Evolutionary conservation across 1,140 invertebrate species (phyloP).

Genomic region (Alviniconcha marisindica): DNA sequence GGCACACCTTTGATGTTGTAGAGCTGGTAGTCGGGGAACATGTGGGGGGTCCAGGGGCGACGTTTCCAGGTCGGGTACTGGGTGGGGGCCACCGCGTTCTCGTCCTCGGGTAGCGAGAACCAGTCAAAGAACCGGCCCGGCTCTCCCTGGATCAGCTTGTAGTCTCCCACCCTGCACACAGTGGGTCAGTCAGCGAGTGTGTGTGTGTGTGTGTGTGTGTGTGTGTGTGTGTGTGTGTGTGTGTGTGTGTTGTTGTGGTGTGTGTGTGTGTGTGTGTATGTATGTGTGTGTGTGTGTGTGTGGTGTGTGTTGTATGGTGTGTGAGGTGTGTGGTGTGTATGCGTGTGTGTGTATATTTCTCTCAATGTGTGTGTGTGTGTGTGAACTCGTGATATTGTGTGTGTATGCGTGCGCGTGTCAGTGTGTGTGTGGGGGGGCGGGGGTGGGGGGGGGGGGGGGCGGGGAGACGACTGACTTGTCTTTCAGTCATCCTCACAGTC

Average conservation of each 20-base stretch:
- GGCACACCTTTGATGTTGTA: conserved; percentile 32
- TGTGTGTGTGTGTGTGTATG: not conserved
- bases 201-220: not conserved
- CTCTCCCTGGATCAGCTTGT: conserved; percentile 50
- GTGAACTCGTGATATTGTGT: too few species aligned
- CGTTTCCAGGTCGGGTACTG: conserved; percentile 16
- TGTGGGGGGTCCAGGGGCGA: not conserved
- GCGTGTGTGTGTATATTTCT: too few species aligned
- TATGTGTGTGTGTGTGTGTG: not conserved
- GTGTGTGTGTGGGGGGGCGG: too few species aligned
- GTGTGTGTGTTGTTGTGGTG: not conserved
- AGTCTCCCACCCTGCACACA: conserved; percentile 44
- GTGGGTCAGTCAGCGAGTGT: not conserved
- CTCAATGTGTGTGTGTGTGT: conserved; percentile 17
- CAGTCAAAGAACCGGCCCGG: conserved; percentile 47
- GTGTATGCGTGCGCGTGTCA: not conserved
- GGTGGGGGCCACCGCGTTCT: not conserved
- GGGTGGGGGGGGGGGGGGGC: too few species aligned
- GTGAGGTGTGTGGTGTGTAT: too few species aligned
- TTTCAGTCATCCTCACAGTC: too few species aligned
- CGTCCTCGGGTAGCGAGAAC: conserved; percentile 41
- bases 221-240: not conserved
- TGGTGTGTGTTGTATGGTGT: too few species aligned
- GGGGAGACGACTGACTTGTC: too few species aligned
- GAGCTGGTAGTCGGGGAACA: conserved; percentile 37